A percentile compares a stretch with the other conserved stretches of the same genome.
Conservation (phyloP, 2,888 invertebrate species). For the Andrena haemorrhoa region DNA sequence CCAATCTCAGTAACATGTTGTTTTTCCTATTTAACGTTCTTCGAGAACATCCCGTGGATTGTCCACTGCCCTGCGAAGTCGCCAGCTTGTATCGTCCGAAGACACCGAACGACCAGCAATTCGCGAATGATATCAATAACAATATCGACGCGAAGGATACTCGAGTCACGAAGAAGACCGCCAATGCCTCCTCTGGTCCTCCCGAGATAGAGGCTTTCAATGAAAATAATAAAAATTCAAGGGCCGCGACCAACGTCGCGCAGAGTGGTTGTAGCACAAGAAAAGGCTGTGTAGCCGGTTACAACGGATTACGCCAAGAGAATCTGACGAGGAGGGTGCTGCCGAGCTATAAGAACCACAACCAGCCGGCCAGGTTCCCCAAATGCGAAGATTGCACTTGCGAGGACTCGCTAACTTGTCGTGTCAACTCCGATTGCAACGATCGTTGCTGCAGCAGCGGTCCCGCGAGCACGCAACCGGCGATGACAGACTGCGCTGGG, state of each 20-base stretch:
- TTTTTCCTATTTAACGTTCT: slow-evolving; percentile 54
- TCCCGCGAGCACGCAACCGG: not conserved
- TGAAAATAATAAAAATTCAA: not conserved
- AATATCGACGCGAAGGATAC: slow-evolving; percentile 8
- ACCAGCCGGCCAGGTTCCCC: not conserved
- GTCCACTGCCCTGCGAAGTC: not conserved
- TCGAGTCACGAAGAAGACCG: not conserved
- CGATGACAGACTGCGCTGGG: no score
- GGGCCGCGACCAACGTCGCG: not conserved
- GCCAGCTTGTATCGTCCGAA: slow-evolving; percentile 9
- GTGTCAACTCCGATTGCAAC: slow-evolving; percentile 5
- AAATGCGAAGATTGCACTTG: slow-evolving; percentile 38
- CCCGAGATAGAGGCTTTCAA: not conserved
- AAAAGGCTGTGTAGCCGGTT: not conserved
- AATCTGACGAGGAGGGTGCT: slow-evolving; percentile 15
- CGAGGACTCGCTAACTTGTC: slow-evolving; percentile 30
- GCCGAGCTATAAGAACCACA: not conserved
- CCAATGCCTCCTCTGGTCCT: not conserved
- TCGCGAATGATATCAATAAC: slow-evolving; percentile 47
- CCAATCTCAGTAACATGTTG: slow-evolving; percentile 57
- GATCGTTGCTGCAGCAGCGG: slow-evolving; percentile 8
- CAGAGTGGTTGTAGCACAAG: slow-evolving; percentile 18
- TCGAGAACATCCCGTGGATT: slow-evolving; percentile 31
- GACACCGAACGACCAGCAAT: not conserved
- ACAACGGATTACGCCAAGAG: not conserved